Base-by-base conservation (phyloP, 2,113 vertebrate species). In the Leucosticte australis region DNA sequence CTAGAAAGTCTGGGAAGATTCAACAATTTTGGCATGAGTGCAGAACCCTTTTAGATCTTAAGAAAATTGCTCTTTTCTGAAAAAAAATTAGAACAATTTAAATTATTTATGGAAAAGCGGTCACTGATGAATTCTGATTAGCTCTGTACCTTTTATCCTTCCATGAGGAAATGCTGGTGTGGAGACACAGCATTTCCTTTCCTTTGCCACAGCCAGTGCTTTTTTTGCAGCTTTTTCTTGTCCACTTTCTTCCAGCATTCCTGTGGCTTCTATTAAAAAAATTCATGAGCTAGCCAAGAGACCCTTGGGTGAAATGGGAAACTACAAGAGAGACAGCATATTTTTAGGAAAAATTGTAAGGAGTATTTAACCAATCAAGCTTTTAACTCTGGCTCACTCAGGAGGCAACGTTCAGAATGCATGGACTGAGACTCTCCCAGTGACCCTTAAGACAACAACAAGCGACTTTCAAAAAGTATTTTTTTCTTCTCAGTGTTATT, bases 251-350 rank as follows among this genome's bases (percentile, higher is more conserved):
- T 84, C 50, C n/a, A 82, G 31, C 22, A 77, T 89, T 62, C 79
- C 83, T 93, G 79, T 83, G 74, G 64, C 35, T 79, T 85, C 35
- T 88, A 71, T 67, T 92, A 83, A 95, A 81, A 37, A 57, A 96
- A 96, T 94, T 94, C 28, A 74, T 53, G 62, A 83, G 63, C 44
- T 89, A 94, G 78, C 52, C 92, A 92, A 84, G 59, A 90, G 44
- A 24, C 55, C 13, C 15, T 70, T 79, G 86, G 44, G 92, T 83
- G 93, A 96, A 96, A 96, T 4, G 52, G 82, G 95, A 97, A 92
- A 83, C 87, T 79, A 24, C 46, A 91, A 63, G 47, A 93, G 44
- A 92, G 65, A 67, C 19, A 69, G 82, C 63, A 53, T 44, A 57
- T 91, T 95, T 96, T 92, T 42, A 85, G 78, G 30, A 22, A 63